Conservation (phyloP, 2,113 vertebrate species). For the Scomber colias region DNA sequence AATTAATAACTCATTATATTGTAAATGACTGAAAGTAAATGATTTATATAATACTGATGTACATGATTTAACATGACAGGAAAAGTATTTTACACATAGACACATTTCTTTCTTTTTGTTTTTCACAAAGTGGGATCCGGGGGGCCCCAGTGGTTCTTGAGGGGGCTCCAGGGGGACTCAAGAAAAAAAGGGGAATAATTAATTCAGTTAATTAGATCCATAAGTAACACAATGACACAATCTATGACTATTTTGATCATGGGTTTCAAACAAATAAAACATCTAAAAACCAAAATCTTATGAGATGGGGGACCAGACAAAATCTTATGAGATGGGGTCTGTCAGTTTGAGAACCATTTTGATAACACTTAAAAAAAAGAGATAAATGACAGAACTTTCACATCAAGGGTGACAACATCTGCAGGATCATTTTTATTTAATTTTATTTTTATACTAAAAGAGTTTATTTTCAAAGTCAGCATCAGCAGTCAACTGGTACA, state of each 20-base stretch:
- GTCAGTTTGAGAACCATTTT: conserved; percentile 60
- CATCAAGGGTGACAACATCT: conserved; percentile 23
- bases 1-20: conserved; percentile 5
- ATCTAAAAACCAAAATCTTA: neutral
- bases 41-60: conserved; percentile 68
- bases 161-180: no score
- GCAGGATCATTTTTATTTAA: conserved; percentile 44
- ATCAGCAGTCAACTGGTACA: conserved; percentile 61
- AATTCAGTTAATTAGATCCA: no score
- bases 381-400: conserved; percentile 33
- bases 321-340: conserved; percentile 13
- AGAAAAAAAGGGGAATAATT: no score
- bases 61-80: conserved; percentile 72
- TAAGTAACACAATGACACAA: no score
- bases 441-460: conserved; percentile 66
- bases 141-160: no score
- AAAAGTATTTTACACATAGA: conserved; percentile 63
- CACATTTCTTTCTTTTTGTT: conserved; percentile 29
- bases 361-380: conserved; percentile 21
- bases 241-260: no score
- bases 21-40: conserved; percentile 53
- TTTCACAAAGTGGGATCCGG: neutral
- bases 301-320: neutral
- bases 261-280: no score
- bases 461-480: conserved; percentile 54